Base-by-base conservation (phyloP, 2,113 vertebrate species). In the Anguilla rostrata region DNA sequence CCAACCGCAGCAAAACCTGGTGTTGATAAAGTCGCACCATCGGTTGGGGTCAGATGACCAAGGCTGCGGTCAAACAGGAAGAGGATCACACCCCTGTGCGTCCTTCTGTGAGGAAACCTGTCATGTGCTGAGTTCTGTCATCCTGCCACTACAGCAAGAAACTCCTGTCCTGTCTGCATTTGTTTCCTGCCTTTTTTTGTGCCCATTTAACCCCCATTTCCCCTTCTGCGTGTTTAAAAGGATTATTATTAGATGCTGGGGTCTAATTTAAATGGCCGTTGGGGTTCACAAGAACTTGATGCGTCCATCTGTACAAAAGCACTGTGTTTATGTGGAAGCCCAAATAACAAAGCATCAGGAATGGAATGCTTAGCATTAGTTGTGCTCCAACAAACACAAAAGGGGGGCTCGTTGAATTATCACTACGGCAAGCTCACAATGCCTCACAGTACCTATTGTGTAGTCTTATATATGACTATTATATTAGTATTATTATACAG, bases 401-500 rank as follows among this genome's bases (percentile, higher is more conserved):
- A 56, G 14, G 41, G 43, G 43, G 43, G 8, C 43, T 46, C 2
- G 12, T 14, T 53, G 8, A 53, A 53, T 53, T 53, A 53, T 12
- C 49, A 46, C 43, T 46, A 46, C 43, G 43, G 8, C 43, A 46
- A 46, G 43, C 43, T 46, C 49, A 53, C 5, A 53, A 53, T 53
- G 11, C 49, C 49, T 14, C 8, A 53, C 2, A 53, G 49, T 53
- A 53, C 49, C 49, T 46, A 46, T 34, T 34, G 34, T 34, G 34
- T 34, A 34, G 34, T 34, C 34, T 53, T 53, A 53, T 14, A 53
- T 53, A 14, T 14, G 12, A 14, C 2, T 53, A 53, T 53, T 14
- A 53, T 53, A 53, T 53, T 53, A 14, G 12, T 53, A 53, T 12
- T 12, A 53, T 53, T 53, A 14, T 53, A 53, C 49, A 53, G 95